Conservation (phyloP, 2,113 vertebrate genomes). For the Perca fluviatilis region DNA sequence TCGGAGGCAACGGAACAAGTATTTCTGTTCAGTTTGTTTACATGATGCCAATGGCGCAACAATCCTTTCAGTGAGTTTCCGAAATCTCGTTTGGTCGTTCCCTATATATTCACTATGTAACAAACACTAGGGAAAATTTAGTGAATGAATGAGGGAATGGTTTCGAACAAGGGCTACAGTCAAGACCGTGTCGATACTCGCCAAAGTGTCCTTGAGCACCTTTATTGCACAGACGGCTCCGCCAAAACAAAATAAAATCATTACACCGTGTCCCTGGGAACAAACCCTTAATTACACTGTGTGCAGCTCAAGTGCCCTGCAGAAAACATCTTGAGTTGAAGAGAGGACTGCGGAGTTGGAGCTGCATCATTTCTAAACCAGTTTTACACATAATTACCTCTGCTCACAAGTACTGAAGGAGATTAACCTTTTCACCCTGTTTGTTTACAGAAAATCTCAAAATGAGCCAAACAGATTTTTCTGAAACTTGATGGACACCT, state of each 20-base stretch:
- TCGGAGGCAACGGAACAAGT: too few species aligned
- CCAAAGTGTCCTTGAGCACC: neutral
- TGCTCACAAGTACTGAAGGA: neutral
- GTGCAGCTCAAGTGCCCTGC: neutral
- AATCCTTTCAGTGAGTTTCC: too few species aligned
- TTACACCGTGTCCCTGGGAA: conserved; percentile 3
- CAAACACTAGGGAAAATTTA: too few species aligned
- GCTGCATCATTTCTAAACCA: neutral
- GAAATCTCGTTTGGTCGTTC: too few species aligned
- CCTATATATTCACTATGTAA: too few species aligned
- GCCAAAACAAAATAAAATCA: neutral
- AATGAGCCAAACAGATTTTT: neutral
- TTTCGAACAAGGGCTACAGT: too few species aligned
- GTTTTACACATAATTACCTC: neutral
- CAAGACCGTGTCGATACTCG: neutral
- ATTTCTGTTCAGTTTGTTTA: too few species aligned
- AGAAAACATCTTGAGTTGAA: neutral
- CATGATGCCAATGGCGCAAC: too few species aligned
- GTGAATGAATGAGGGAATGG: too few species aligned
- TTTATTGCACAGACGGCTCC: neutral
- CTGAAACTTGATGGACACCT: neutral
- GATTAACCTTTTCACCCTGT: neutral
- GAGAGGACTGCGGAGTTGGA: neutral
- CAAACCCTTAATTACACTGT: conserved; percentile 4
- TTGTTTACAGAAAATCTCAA: neutral